Evolutionary conservation across 2,888 invertebrate genomes (phyloP).

Genomic region (Dryadula phaetusa): DNA sequence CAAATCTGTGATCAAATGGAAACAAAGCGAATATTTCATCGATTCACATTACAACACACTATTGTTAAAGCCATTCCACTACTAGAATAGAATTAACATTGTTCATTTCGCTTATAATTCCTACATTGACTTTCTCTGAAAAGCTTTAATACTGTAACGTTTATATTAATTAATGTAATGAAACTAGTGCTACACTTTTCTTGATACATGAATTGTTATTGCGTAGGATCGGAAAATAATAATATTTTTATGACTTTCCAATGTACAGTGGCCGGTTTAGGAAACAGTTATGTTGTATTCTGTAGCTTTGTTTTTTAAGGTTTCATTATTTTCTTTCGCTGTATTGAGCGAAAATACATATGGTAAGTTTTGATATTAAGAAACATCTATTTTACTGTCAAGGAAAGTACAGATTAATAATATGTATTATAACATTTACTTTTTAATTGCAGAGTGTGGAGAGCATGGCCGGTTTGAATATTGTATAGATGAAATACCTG

Average conservation of each 20-base stretch:
- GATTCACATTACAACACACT: conserved; percentile 32
- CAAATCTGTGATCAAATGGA: not conserved
- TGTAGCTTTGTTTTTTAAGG: conserved; percentile 18
- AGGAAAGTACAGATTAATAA: too few species aligned
- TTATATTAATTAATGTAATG: conserved; percentile 4
- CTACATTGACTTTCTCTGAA: conserved; percentile 1
- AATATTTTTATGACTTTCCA: conserved; percentile 23
- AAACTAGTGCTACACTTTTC: not conserved
- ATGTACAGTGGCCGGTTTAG: conserved; percentile 2
- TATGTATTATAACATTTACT: not conserved
- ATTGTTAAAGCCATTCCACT: conserved; percentile 19
- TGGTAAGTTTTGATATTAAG: conserved; percentile 42
- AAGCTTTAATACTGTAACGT: not conserved
- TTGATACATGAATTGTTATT: not conserved
- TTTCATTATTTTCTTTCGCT: conserved; percentile 5
- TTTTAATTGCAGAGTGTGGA: conserved; percentile 68
- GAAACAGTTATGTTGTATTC: conserved; percentile 29
- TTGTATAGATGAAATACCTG: conserved; percentile 71
- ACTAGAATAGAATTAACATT: conserved; percentile 27
- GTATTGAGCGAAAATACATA: conserved; percentile 40
- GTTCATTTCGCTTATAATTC: conserved; percentile 22
- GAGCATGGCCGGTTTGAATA: conserved; percentile 75
- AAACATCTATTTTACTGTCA: too few species aligned
- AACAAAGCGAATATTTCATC: conserved; percentile 19
- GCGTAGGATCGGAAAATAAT: not conserved